phyloP scores from a whole-genome alignment of 2,888 invertebrate genomes.

The Eudemis profundana region DNA sequence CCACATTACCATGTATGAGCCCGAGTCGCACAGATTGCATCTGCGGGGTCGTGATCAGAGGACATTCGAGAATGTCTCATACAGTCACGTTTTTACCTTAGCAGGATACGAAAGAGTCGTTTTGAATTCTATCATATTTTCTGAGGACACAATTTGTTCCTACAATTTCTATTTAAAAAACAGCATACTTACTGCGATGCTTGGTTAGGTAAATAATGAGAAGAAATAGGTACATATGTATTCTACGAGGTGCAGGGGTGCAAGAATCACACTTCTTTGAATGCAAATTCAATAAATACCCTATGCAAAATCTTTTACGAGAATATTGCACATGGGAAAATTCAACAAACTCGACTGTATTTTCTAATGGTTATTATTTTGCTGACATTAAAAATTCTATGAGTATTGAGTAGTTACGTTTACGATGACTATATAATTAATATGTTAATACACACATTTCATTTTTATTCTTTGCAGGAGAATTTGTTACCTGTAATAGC shows the following conservation, averaged over 20 bases:
- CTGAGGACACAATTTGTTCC: conserved; percentile 14
- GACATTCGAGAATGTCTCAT: conserved; percentile 64
- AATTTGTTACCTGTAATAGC: neutral
- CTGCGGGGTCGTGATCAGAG: conserved; percentile 72
- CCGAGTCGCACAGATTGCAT: conserved; percentile 64
- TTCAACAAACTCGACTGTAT: conserved; percentile 61
- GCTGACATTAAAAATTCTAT: neutral
- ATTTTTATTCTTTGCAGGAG: neutral
- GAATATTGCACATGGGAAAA: conserved; percentile 64
- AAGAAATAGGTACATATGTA: conserved; percentile 49
- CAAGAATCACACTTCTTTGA: conserved; percentile 54
- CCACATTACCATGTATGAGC: conserved; percentile 63
- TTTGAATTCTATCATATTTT: conserved; percentile 22
- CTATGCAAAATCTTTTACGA: conserved; percentile 64
- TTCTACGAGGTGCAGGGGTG: conserved; percentile 63
- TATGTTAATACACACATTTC: too few species aligned
- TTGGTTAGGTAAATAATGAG: conserved; percentile 44
- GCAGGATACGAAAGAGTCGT: conserved; percentile 45
- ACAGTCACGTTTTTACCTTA: conserved; percentile 75
- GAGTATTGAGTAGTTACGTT: neutral
- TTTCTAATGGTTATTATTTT: conserved; percentile 58
- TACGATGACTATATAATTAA: neutral
- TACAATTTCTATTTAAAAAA: neutral
- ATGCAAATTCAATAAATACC: conserved; percentile 67
- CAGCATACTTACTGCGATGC: neutral